These are phyloP conservation scores for Oncorhynchus nerka DNA, from an alignment of 2,113 vertebrate genomes.

Conservation along the genomic window DNA sequence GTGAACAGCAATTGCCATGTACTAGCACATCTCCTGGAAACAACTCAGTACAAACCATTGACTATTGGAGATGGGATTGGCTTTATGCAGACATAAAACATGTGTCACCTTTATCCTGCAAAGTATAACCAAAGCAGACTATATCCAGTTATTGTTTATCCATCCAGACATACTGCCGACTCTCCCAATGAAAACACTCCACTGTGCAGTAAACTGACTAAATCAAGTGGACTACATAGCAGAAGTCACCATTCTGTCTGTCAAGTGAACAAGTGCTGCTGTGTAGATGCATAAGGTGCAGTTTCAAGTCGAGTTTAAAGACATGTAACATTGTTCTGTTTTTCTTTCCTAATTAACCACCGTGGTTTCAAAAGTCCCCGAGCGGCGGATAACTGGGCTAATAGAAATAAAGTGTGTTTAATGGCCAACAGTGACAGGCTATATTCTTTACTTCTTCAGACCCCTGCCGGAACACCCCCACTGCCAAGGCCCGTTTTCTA, in stretches of 20 bases:
- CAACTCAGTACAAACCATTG: slow-evolving; percentile 34
- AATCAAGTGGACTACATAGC: slow-evolving; percentile 14
- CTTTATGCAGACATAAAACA: slow-evolving; percentile 21
- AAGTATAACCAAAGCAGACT: slow-evolving; percentile 34
- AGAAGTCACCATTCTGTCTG: slow-evolving; percentile 1
- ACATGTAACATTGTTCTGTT: slow-evolving; percentile 49
- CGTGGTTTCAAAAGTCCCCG: slow-evolving; percentile 55
- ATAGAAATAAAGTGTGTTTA: slow-evolving; percentile 72
- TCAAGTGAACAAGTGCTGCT: slow-evolving; percentile 13
- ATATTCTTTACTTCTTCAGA: slow-evolving; percentile 67
- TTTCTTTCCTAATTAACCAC: slow-evolving; percentile 64
- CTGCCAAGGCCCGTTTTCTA: slow-evolving; percentile 56
- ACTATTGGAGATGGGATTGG: slow-evolving; percentile 24
- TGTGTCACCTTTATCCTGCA: slow-evolving; percentile 45
- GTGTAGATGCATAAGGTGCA: background rate
- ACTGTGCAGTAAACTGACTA: too few relatives aligned
- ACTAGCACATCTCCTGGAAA: slow-evolving; percentile 13
- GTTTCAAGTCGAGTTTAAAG: slow-evolving; percentile 2
- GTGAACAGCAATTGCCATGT: background rate
- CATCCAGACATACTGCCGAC: slow-evolving; percentile 18
- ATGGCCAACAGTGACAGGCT: slow-evolving; percentile 62
- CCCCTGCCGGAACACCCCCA: slow-evolving; percentile 44
- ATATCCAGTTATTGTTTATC: slow-evolving; percentile 42
- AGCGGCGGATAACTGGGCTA: slow-evolving; percentile 55
- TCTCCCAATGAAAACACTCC: slow-evolving; percentile 31